These are phyloP conservation scores for Troides aeacus DNA, from an alignment of 2,888 invertebrate species.

Conservation along the genomic window DNA sequence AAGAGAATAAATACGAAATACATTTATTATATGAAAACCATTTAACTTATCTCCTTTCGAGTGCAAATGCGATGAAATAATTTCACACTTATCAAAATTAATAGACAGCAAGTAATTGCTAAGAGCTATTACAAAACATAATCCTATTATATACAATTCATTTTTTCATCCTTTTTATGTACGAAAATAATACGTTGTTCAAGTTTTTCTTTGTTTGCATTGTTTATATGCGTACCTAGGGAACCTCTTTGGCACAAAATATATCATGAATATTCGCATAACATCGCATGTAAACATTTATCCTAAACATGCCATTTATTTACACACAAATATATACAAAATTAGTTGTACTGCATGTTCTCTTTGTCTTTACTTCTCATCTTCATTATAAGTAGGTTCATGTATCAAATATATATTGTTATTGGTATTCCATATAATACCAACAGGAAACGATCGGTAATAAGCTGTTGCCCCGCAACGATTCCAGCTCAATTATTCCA, in stretches of 20 bases:
- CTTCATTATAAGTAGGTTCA: neutral
- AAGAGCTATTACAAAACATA: conserved; percentile 9
- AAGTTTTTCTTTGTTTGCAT: conserved; percentile 12
- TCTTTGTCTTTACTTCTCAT: neutral
- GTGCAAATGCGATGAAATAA: neutral
- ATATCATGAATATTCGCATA: conserved; percentile 26
- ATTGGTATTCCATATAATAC: neutral
- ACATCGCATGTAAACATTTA: conserved; percentile 13
- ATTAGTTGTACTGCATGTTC: neutral
- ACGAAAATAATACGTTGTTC: conserved; percentile 23
- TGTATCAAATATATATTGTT: conserved; percentile 3
- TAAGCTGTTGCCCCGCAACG: conserved; percentile 23
- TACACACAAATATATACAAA: conserved; percentile 24
- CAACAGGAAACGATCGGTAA: conserved; percentile 11
- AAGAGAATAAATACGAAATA: conserved; percentile 36
- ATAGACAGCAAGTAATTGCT: conserved; percentile 8
- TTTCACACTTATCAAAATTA: neutral
- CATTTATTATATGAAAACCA: conserved; percentile 13
- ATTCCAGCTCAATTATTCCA: neutral
- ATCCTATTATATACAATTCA: conserved; percentile 23
- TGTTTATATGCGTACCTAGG: conserved; percentile 28
- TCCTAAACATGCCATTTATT: conserved; percentile 22
- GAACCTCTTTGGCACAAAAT: conserved; percentile 38
- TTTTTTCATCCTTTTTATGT: conserved; percentile 6
- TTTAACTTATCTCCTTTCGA: neutral